These are phyloP conservation scores for Cotesia congregata DNA, from an alignment of 2,888 invertebrate genomes.

Conservation along the genomic window DNA sequence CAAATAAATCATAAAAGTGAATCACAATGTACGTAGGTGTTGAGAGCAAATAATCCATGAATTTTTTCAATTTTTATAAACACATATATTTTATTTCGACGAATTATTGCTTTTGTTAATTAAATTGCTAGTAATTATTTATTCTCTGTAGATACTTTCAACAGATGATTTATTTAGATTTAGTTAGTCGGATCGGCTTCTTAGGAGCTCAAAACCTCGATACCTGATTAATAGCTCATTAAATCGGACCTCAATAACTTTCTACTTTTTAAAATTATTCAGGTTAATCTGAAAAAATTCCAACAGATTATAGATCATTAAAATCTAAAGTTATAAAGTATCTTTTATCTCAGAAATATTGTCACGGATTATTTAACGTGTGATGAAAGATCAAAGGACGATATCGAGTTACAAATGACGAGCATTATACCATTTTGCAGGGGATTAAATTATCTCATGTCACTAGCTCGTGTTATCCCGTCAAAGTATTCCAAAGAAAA, in stretches of 20 bases:
- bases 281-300: too few relatives aligned
- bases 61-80: neutral
- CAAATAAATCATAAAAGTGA: neutral
- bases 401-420: neutral
- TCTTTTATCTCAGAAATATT: neutral
- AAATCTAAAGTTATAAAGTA: neutral
- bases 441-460: neutral
- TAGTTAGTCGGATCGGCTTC: neutral
- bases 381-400: neutral
- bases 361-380: neutral
- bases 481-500: neutral
- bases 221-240: too few relatives aligned
- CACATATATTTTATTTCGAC: neutral
- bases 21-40: neutral
- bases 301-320: too few relatives aligned
- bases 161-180: neutral
- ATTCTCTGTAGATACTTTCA: neutral
- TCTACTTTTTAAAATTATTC: too few relatives aligned
- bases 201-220: too few relatives aligned
- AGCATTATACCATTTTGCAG: neutral
- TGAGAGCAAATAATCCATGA: neutral
- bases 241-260: too few relatives aligned
- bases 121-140: neutral
- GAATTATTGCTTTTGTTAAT: neutral
- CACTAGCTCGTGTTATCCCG: neutral